Conservation (phyloP, 1,140 invertebrate genomes). For the Temnothorax curvispinosus region DNA sequence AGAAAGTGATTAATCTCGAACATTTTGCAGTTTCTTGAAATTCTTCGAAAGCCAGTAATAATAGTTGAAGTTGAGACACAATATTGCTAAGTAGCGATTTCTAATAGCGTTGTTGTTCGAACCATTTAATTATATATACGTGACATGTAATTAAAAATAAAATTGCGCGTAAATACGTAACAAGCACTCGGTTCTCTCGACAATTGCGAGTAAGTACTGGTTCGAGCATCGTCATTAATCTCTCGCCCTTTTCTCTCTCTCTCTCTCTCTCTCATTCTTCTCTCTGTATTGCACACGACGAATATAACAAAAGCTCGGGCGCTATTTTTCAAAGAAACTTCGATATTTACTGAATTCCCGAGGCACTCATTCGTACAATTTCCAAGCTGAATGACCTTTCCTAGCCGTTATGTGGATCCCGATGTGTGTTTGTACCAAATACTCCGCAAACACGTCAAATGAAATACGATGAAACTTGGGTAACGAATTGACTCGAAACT, state of each 20-base stretch:
- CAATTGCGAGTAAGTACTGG: slow-evolving; percentile 18
- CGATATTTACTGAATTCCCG: background rate
- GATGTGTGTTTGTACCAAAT: slow-evolving; percentile 17
- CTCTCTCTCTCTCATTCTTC: background rate
- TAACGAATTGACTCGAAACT: slow-evolving; percentile 51
- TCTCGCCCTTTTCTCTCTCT: background rate
- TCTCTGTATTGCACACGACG: background rate
- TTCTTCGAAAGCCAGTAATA: background rate
- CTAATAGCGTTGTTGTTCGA: background rate
- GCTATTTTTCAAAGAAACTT: slow-evolving; percentile 20
- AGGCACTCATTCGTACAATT: background rate
- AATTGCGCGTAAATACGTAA: slow-evolving; percentile 15
- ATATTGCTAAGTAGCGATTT: background rate
- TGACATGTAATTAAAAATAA: slow-evolving; percentile 27
- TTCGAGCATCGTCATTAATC: slow-evolving; percentile 20
- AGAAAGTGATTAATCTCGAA: background rate
- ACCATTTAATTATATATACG: background rate
- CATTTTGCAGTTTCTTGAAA: background rate
- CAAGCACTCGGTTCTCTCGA: background rate
- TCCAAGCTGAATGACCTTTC: background rate
- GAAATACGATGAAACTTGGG: slow-evolving; percentile 42
- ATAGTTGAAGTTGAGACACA: background rate
- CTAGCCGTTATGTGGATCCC: background rate
- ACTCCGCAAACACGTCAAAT: slow-evolving; percentile 29
- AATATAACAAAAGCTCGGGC: background rate